phyloP scores from a whole-genome alignment of 2,113 vertebrate species.

The Caranx melampygus region DNA sequence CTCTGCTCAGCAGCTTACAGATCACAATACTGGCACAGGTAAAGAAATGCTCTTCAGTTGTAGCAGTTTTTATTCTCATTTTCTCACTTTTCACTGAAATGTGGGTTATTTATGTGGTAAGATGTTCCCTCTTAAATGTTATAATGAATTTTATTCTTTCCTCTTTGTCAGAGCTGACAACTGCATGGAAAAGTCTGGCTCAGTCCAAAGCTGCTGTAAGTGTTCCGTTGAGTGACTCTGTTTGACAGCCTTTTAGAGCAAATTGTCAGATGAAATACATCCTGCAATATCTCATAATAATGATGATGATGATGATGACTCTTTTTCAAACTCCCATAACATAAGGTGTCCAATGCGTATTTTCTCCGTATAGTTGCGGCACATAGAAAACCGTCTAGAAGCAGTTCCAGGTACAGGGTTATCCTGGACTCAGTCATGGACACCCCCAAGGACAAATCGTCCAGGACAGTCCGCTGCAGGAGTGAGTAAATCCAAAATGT shows the following conservation, averaged over 20 bases:
- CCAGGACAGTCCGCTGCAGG: conserved; percentile 85
- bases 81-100: conserved; percentile 1
- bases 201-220: conserved; percentile 96
- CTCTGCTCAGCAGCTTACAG: conserved; percentile 81
- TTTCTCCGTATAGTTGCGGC: conserved; percentile 86
- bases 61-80: background rate
- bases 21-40: conserved; percentile 86
- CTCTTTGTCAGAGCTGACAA: conserved; percentile 82
- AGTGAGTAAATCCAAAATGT: conserved; percentile 78
- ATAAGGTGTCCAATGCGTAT: background rate
- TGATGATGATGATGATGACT: background rate
- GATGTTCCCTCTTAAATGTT: background rate
- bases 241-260: background rate
- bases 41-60: background rate
- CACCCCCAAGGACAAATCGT: conserved; percentile 86
- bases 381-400: conserved; percentile 94
- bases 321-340: background rate
- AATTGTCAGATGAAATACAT: background rate
- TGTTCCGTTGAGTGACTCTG: conserved; percentile 1
- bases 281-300: background rate
- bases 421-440: conserved; percentile 89
- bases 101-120: background rate
- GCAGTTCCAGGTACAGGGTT: conserved; percentile 85
- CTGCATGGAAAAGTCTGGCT: conserved; percentile 88
- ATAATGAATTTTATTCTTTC: conserved; percentile 8